Percentiles rank a stretch among this genome's conserved stretches.
phyloP scores from a whole-genome alignment of 2,113 vertebrate species.

The Mastomys natalensis region DNA sequence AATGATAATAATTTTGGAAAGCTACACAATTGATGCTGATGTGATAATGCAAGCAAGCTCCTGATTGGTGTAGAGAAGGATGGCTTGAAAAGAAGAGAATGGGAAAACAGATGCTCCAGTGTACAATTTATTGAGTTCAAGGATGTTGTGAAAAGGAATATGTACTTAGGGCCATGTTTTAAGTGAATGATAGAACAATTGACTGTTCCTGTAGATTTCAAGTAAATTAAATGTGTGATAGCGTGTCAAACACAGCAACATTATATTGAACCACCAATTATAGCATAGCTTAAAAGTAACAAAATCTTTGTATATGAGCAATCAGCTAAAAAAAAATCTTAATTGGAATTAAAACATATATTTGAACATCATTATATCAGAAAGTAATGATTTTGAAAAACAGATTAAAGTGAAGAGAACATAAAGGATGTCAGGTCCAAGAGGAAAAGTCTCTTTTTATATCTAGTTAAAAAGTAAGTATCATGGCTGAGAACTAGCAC shows the following conservation, averaged over 20 bases:
- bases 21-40: neutral
- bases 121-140: neutral
- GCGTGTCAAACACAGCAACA: neutral
- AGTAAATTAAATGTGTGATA: neutral
- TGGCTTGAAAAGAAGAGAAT: neutral
- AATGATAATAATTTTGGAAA: neutral
- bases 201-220: neutral
- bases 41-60: neutral
- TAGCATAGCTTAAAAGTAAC: neutral
- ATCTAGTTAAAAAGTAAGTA: neutral
- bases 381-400: neutral
- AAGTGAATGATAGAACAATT: neutral
- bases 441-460: neutral
- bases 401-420: neutral
- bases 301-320: neutral
- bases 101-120: neutral
- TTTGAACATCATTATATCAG: neutral
- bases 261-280: neutral
- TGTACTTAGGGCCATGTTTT: neutral
- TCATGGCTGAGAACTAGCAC: neutral
- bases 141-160: neutral
- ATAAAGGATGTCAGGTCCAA: neutral
- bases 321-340: neutral
- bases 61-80: neutral
- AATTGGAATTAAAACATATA: constrained; percentile 3